A percentile compares a stretch with the other conserved stretches of the same genome.
Evolutionary conservation across 2,888 invertebrate genomes (phyloP).

Genomic region (Clusia tigrina): DNA sequence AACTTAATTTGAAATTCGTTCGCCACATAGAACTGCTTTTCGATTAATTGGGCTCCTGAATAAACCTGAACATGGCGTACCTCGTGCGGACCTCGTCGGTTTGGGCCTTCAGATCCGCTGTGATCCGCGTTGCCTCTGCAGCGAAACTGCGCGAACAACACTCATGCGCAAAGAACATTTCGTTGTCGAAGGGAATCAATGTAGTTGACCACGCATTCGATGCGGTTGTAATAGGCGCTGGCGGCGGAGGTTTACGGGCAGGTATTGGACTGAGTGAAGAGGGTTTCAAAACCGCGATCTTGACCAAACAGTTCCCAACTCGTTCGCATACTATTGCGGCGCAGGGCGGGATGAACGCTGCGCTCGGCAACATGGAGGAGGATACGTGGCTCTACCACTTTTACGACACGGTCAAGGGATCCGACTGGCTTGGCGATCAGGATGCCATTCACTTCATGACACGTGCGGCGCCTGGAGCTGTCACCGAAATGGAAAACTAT

Average conservation of each 20-base stretch:
- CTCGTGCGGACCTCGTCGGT: no score
- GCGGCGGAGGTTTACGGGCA: slow-evolving; percentile 96
- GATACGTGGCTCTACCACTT: slow-evolving; percentile 97
- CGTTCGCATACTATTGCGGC: slow-evolving; percentile 98
- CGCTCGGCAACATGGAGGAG: slow-evolving; percentile 92
- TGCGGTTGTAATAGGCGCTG: slow-evolving; percentile 96
- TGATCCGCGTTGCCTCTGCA: slow-evolving; percentile 48
- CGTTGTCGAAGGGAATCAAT: slow-evolving; percentile 78
- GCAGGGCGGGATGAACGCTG: slow-evolving; percentile 99
- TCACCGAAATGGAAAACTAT: slow-evolving; percentile 91
- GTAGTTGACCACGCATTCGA: slow-evolving; percentile 96
- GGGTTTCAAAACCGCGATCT: slow-evolving; percentile 96
- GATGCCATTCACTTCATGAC: slow-evolving; percentile 99
- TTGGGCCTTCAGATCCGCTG: no score
- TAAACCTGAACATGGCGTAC: no score
- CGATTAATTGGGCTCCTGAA: no score
- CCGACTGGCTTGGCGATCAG: slow-evolving; percentile 98
- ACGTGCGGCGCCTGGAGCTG: slow-evolving; percentile 86
- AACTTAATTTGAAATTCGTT: no score
- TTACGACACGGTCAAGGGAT: slow-evolving; percentile 98
- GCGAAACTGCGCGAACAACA: slow-evolving; percentile 66
- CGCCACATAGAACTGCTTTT: no score
- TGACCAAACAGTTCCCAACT: slow-evolving; percentile 97
- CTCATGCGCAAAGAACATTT: slow-evolving; percentile 57
- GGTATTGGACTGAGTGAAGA: slow-evolving; percentile 96